A percentile compares a stretch with the other conserved stretches of the same genome.
Evolutionary conservation across 1,140 invertebrate species (phyloP).

Genomic region (Drosophila nasuta): DNA sequence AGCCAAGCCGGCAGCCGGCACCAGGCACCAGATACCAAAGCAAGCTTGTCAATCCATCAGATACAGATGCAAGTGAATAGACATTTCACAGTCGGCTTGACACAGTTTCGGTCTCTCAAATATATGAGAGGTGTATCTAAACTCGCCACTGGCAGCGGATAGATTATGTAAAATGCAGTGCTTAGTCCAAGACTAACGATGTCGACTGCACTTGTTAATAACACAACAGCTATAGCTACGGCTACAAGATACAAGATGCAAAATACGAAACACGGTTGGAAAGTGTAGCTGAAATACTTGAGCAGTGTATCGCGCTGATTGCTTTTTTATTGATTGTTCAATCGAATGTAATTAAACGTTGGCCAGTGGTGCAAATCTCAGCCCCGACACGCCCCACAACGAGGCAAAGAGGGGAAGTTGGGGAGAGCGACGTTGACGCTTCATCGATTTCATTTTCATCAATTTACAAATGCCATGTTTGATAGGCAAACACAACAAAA

Average conservation of each 20-base stretch:
- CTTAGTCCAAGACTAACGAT: constrained; percentile 41
- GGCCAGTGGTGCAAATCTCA: constrained; percentile 68
- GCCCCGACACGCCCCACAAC: constrained; percentile 38
- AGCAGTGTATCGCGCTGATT: constrained; percentile 54
- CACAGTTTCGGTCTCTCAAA: constrained; percentile 37
- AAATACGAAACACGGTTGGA: constrained; percentile 49
- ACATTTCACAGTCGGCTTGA: constrained; percentile 52
- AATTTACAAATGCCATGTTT: constrained; percentile 45
- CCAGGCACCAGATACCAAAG: constrained; percentile 11
- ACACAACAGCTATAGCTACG: background rate
- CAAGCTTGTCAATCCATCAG: constrained; percentile 37
- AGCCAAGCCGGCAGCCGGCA: constrained; percentile 1
- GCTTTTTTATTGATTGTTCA: constrained; percentile 79
- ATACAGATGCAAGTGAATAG: constrained; percentile 34
- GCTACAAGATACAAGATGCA: constrained; percentile 20
- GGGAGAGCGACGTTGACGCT: constrained; percentile 28
- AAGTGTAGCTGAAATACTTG: constrained; percentile 41
- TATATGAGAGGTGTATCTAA: constrained; percentile 3
- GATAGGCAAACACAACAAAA: constrained; percentile 6
- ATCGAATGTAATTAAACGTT: constrained; percentile 74
- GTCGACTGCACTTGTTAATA: constrained; percentile 32
- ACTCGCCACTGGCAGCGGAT: constrained; percentile 17
- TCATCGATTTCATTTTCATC: constrained; percentile 55
- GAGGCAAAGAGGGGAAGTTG: background rate
- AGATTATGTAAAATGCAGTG: constrained; percentile 52